Conservation (phyloP, 2,797 vertebrate genomes). For the Rhinella marina region DNA sequence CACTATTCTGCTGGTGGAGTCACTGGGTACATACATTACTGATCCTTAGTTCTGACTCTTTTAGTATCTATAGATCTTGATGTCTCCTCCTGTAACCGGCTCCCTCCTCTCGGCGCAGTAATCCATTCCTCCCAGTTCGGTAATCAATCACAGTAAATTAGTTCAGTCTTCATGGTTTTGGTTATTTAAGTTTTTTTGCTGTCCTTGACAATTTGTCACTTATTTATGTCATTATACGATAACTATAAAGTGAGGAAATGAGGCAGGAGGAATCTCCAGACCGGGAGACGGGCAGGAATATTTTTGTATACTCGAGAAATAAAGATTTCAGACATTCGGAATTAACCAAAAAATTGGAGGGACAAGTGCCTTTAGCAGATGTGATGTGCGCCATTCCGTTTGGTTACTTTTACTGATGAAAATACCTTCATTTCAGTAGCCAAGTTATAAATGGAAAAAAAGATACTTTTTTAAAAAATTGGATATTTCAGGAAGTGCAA, state of each 20-base stretch:
- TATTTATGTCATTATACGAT: slow-evolving; percentile 22
- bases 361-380: too few species aligned
- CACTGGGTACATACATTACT: not conserved
- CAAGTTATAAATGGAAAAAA: too few species aligned
- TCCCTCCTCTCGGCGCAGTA: not conserved
- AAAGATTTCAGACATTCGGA: not conserved
- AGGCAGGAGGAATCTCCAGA: not conserved
- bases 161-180: slow-evolving; percentile 23
- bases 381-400: too few species aligned
- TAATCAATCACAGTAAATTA: slow-evolving; percentile 24
- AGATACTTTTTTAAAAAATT: too few species aligned
- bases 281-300: not conserved
- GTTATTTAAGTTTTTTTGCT: slow-evolving; percentile 28
- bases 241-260: slow-evolving; percentile 23
- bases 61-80: not conserved
- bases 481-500: too few species aligned
- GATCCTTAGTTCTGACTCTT: not conserved
- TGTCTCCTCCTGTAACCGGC: not conserved
- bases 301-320: not conserved
- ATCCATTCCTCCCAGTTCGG: not conserved
- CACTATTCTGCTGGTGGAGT: too few species aligned
- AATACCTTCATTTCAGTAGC: too few species aligned
- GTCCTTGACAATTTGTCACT: slow-evolving; percentile 19
- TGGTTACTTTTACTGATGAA: too few species aligned
- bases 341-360: not conserved